Evolutionary conservation across 2,888 invertebrate genomes (phyloP), one percentile per base, ranked within the genome.

Genomic region (Athetis lepigone): DNA sequence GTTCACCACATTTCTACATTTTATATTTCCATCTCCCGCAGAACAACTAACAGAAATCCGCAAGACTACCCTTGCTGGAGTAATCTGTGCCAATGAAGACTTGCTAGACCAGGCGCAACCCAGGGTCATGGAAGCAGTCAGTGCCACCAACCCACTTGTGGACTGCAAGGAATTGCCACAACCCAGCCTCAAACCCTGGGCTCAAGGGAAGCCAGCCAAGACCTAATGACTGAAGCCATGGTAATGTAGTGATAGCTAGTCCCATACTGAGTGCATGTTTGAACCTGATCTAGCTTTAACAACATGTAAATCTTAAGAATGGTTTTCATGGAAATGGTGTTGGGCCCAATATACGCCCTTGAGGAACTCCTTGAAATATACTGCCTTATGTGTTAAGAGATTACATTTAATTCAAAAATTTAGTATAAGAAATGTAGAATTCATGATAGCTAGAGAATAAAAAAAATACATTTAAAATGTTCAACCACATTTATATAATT

Each of bases 11-110:
- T n/a, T n/a, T n/a, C n/a, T n/a, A 8, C 6, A 9, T 11, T 13
- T 7, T 4, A 2, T 8, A 13, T 4, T 2, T 36, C 18, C 33
- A 9, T 51, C 7, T 40, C 7, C n/a, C 27, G 21, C 90, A 96
- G 97, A 96, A 40, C 99, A 99, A 96, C 92, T 99, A 16, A 90
- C 93, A 0, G 98, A 98, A 90, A 96, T 99, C 56, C 96, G 98
- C 13, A 97, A 97, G 86, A 97, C 97, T 0, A 96, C 97, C 0
- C 85, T 98, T 13, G 97, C 97, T 0, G 95, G 96, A 33, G 94
- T 98, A 16, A 97, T 98, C 61, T 98, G 98, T 85, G 96, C 97
- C 33, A 98, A 97, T 89, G 96, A 97, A 0, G 97, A 96, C 63
- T 89, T 95, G 1, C 95, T 98, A 4, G 92, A 95, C 39, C 86